These are phyloP conservation scores for Dasysyrphus albostriatus DNA, from an alignment of 2,888 invertebrate species.

Conservation along the genomic window DNA sequence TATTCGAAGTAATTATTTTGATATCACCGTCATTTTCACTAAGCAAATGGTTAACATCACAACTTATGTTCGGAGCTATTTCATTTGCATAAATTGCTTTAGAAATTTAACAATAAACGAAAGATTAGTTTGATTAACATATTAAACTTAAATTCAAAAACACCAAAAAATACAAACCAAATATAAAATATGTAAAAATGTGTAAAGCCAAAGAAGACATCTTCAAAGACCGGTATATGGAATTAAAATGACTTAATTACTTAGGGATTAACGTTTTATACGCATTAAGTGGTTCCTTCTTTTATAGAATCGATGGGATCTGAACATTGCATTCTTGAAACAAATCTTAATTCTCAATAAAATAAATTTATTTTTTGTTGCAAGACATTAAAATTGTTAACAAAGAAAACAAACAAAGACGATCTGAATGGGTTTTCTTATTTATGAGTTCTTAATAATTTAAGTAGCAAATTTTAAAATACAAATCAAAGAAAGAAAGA, in stretches of 20 bases:
- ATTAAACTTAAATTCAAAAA: not conserved
- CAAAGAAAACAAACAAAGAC: not conserved
- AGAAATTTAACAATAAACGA: not conserved
- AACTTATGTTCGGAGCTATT: not conserved
- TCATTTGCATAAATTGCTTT: not conserved
- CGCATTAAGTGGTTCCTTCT: not conserved
- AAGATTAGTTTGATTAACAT: not conserved
- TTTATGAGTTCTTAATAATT: not conserved
- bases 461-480: not conserved
- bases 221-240: not conserved
- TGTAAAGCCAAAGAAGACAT: not conserved
- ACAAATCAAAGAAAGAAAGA: not conserved
- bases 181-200: not conserved
- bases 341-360: not conserved
- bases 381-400: not conserved
- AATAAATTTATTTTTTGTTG: conserved; percentile 8
- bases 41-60: not conserved
- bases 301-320: not conserved
- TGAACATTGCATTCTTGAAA: not conserved
- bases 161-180: not conserved
- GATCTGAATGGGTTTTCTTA: not conserved
- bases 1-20: not conserved
- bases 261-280: not conserved
- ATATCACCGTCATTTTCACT: conserved; percentile 10
- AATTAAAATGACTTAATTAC: not conserved